Conservation (phyloP, 2,797 vertebrate genomes). For the Protonibea diacanthus region DNA sequence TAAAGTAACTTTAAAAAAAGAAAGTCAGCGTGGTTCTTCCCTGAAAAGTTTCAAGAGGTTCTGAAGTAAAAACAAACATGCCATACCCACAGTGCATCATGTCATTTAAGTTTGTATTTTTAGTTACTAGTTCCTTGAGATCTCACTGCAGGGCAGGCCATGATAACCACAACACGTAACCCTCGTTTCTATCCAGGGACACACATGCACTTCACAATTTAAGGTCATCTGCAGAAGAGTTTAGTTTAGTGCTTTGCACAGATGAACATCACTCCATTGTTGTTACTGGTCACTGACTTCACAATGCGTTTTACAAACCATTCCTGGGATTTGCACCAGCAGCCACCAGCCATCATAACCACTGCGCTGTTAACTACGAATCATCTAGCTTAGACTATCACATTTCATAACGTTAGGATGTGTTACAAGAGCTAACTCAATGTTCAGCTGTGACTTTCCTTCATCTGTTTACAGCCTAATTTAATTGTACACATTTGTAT, state of each 20-base stretch:
- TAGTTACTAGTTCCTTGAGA: neutral
- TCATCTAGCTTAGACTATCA: neutral
- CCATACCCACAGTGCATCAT: constrained; percentile 2
- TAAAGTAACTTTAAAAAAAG: too few relatives aligned
- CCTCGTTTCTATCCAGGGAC: neutral
- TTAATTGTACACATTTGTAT: too few relatives aligned
- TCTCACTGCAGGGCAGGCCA: neutral
- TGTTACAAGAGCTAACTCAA: neutral
- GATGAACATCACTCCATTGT: neutral
- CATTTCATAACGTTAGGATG: constrained; percentile 1
- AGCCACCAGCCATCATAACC: neutral
- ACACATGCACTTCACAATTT: neutral
- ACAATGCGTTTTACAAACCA: neutral
- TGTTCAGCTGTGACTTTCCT: too few relatives aligned
- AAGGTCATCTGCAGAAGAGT: neutral
- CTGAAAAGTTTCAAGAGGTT: neutral
- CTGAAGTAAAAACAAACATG: neutral
- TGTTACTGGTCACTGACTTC: neutral
- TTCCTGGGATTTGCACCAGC: neutral
- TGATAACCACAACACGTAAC: neutral
- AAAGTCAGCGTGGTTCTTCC: neutral
- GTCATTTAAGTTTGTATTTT: neutral
- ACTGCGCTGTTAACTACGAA: neutral
- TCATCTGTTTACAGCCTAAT: too few relatives aligned
- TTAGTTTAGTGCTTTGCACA: neutral